A percentile compares a stretch with the other conserved stretches of the same genome.
Conservation (phyloP, 2,797 vertebrate genomes). For the Chiloscyllium punctatum region DNA sequence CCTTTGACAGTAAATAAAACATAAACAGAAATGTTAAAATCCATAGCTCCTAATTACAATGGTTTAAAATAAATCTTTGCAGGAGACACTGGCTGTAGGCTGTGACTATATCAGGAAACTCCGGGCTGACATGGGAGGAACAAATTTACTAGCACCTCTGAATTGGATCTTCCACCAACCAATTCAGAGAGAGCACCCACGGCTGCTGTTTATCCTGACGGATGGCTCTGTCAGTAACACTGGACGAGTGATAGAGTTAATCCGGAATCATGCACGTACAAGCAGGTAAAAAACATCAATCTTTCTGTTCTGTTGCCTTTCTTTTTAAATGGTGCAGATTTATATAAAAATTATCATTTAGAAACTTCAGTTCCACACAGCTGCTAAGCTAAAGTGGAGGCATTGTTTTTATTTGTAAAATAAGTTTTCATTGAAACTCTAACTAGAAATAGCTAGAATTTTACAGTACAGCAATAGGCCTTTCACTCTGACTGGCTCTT, state of each 20-base stretch:
- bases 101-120: conserved; percentile 76
- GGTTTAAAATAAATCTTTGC: conserved; percentile 32
- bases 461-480: background rate
- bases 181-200: conserved; percentile 71
- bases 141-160: conserved; percentile 75
- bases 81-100: conserved; percentile 75
- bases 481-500: background rate
- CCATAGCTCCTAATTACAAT: background rate
- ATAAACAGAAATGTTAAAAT: background rate
- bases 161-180: conserved; percentile 82
- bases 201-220: conserved; percentile 81
- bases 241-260: conserved; percentile 78
- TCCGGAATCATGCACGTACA: conserved; percentile 71
- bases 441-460: background rate
- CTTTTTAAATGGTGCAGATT: background rate
- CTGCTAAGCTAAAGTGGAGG: background rate
- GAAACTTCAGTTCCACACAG: background rate
- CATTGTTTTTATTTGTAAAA: background rate
- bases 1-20: background rate
- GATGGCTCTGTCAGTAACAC: conserved; percentile 71
- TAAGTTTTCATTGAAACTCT: background rate
- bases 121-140: conserved; percentile 79
- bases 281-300: conserved; percentile 60
- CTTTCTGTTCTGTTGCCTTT: background rate
- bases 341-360: background rate